Conservation (phyloP, 1,140 invertebrate species). For the Halotydeus destructor region DNA sequence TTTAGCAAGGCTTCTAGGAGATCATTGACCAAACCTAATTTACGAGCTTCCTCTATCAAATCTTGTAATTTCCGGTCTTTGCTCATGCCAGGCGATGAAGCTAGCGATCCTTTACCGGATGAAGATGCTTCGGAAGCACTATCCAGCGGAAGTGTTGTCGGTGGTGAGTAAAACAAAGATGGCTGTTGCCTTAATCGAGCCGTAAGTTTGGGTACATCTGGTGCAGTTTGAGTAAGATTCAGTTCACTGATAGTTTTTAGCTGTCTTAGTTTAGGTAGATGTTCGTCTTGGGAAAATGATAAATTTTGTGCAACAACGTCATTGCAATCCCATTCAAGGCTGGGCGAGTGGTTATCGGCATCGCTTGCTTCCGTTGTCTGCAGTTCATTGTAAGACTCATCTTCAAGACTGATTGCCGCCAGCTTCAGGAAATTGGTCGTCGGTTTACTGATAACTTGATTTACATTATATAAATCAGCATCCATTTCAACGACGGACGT, state of each 20-base stretch:
- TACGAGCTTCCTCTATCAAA: constrained; percentile 1
- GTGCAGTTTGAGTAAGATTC: neutral
- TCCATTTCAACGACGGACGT: constrained; percentile 8
- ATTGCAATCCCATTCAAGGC: constrained; percentile 8
- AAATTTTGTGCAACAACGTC: neutral
- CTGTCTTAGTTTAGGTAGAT: no score
- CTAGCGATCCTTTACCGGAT: neutral
- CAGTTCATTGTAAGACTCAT: no score
- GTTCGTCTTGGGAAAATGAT: no score
- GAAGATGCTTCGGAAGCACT: no score
- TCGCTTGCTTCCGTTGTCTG: no score
- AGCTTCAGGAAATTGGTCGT: neutral
- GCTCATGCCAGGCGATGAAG: neutral
- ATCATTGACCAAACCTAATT: constrained; percentile 4
- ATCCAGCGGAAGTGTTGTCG: no score
- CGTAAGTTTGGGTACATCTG: neutral
- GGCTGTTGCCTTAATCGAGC: no score
- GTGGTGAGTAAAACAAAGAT: no score
- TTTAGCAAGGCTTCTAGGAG: constrained; percentile 1
- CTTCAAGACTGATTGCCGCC: no score
- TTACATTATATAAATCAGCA: constrained; percentile 2
- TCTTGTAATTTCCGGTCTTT: neutral
- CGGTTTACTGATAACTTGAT: neutral
- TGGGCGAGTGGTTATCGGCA: constrained; percentile 3
- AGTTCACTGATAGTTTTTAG: neutral